A percentile compares a stretch with the other conserved stretches of the same genome.
phyloP scores from a whole-genome alignment of 2,113 vertebrate species.

The Acanthochromis polyacanthus region DNA sequence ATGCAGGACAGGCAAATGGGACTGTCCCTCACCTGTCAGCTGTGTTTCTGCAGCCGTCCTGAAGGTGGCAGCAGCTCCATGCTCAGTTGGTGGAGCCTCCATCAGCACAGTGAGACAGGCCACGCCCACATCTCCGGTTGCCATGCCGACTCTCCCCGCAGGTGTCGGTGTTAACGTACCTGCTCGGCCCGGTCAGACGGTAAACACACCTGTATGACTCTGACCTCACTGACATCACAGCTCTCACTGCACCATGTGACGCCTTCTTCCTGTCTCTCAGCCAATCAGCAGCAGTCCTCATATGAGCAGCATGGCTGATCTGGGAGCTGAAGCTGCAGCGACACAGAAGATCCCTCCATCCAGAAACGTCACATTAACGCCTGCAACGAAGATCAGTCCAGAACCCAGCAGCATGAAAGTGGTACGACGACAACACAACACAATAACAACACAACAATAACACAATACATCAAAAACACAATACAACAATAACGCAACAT shows the following conservation, averaged over 20 bases:
- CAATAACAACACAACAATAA: neutral
- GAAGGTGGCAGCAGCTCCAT: conserved; percentile 85
- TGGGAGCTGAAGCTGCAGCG: conserved; percentile 88
- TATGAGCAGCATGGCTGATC: conserved; percentile 92
- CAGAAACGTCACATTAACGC: conserved; percentile 85
- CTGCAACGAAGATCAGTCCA: conserved; percentile 87
- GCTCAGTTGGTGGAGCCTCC: conserved; percentile 81
- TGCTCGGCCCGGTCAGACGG: conserved; percentile 83
- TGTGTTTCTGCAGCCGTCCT: conserved; percentile 80
- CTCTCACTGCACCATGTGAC: too few relatives aligned
- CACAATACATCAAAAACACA: too few relatives aligned
- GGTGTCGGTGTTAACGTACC: conserved; percentile 90
- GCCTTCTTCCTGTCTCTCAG: conserved; percentile 62
- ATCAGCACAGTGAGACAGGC: conserved; percentile 88
- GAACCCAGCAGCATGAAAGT: conserved; percentile 84
- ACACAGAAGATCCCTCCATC: conserved; percentile 92
- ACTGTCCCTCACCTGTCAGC: neutral
- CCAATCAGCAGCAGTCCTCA: conserved; percentile 88
- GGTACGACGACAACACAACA: conserved; percentile 37
- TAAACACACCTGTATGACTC: conserved; percentile 31
- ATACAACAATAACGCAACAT: too few relatives aligned
- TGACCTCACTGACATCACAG: too few relatives aligned
- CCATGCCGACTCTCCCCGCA: conserved; percentile 86
- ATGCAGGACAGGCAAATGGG: neutral
- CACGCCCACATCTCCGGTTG: conserved; percentile 81